A percentile compares a stretch with the other conserved stretches of the same genome.
These are phyloP conservation scores for Orcinus orca DNA, from an alignment of 2,113 vertebrate species.

Conservation along the genomic window DNA sequence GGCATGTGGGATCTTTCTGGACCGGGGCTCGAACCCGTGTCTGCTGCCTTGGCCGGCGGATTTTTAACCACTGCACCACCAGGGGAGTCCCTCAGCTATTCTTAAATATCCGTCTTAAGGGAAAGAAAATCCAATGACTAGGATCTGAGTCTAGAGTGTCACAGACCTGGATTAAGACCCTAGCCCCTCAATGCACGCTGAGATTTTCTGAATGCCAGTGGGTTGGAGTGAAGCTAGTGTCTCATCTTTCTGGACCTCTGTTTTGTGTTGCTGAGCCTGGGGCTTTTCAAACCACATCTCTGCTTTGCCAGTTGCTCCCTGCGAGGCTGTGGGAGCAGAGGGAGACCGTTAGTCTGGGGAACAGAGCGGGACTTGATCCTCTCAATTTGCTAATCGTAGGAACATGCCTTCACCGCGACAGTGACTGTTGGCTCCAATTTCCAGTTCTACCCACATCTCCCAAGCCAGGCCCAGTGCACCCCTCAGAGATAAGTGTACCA, in stretches of 20 bases:
- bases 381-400: fast-evolving
- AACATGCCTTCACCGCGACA: fast-evolving
- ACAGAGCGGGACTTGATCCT: fast-evolving
- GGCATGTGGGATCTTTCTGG: no score
- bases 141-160: neutral
- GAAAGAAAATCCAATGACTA: neutral
- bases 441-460: fast-evolving
- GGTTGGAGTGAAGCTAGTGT: neutral
- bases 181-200: no score
- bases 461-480: neutral
- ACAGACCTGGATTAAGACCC: neutral
- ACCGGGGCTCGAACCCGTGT: fast-evolving
- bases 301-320: neutral
- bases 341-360: fast-evolving
- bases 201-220: neutral
- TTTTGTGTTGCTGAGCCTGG: neutral
- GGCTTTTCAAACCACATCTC: neutral
- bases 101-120: neutral
- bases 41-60: fast-evolving
- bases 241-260: neutral
- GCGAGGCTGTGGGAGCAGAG: fast-evolving
- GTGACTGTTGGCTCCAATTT: no score
- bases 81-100: neutral
- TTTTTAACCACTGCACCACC: no score
- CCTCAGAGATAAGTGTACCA: no score